phyloP scores from a whole-genome alignment of 2,113 vertebrate species.

The Euleptes europaea region DNA sequence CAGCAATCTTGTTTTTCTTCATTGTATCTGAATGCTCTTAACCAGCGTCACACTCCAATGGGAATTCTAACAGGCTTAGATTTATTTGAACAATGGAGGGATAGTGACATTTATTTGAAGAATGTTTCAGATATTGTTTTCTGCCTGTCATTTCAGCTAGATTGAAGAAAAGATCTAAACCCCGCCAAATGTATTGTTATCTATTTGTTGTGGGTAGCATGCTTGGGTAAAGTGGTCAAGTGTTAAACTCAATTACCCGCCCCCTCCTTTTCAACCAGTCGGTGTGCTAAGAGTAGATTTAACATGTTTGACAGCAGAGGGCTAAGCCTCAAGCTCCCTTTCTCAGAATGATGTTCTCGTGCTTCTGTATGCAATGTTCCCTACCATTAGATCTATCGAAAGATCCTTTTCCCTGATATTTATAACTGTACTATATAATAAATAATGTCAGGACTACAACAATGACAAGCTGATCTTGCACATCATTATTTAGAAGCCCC shows the following conservation, averaged over 20 bases:
- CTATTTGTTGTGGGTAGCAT: neutral
- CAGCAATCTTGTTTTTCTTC: constrained; percentile 12
- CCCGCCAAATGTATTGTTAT: neutral
- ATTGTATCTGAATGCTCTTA: neutral
- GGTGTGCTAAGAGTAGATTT: neutral
- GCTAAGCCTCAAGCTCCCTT: neutral
- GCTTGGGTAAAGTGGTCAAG: neutral
- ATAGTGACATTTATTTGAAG: constrained; percentile 21
- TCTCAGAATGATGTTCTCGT: neutral
- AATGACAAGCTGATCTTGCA: neutral
- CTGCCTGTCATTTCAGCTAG: constrained; percentile 11
- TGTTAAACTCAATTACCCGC: constrained; percentile 1
- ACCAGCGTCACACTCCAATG: constrained; percentile 7
- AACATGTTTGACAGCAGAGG: neutral
- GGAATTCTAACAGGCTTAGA: constrained; percentile 19
- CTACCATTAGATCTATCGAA: neutral
- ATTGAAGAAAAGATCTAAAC: neutral
- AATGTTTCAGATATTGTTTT: constrained; percentile 11
- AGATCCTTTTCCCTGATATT: neutral
- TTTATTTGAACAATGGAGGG: constrained; percentile 16
- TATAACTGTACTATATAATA: neutral
- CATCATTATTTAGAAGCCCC: neutral
- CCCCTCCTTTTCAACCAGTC: neutral
- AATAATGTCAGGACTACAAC: neutral
- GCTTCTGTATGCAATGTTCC: neutral